Evolutionary conservation across 1,140 invertebrate species (phyloP).

Genomic region (Zaprionus taronus): DNA sequence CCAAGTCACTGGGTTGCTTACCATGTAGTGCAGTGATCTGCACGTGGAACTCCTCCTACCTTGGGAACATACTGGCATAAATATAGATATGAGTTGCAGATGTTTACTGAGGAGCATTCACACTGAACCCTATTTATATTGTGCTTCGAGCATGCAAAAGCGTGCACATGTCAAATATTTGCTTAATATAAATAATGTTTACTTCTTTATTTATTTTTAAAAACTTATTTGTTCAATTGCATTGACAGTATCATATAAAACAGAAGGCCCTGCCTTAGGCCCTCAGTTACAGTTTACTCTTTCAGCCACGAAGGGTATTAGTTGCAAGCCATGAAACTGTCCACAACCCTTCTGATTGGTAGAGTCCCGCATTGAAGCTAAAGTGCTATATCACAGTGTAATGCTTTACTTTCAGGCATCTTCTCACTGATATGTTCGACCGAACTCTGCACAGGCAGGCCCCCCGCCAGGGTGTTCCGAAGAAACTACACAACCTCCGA

Average conservation of each 20-base stretch:
- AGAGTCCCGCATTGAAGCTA: not conserved
- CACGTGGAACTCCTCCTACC: not conserved
- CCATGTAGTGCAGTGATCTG: not conserved
- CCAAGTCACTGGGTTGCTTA: not conserved
- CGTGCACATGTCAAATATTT: conserved; percentile 23
- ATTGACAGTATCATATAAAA: conserved; percentile 9
- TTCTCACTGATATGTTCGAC: not conserved
- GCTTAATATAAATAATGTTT: conserved; percentile 8
- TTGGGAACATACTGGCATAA: not conserved
- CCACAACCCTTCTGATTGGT: conserved; percentile 13
- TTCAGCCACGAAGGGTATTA: not conserved
- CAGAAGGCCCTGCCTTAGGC: too few species aligned
- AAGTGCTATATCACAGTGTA: not conserved
- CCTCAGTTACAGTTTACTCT: conserved; percentile 9
- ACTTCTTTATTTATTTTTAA: conserved; percentile 25
- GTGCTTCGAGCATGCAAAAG: not conserved
- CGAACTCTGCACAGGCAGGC: not conserved
- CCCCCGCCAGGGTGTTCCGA: not conserved
- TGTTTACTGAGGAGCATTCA: conserved; percentile 3
- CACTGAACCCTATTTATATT: conserved; percentile 1
- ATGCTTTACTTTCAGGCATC: not conserved
- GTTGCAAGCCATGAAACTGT: conserved; percentile 22
- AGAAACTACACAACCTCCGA: not conserved
- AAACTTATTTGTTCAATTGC: conserved; percentile 26
- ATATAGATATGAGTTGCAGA: not conserved